Base-by-base conservation (phyloP, 2,888 invertebrate genomes). In the Argyresthia goedartella region DNA sequence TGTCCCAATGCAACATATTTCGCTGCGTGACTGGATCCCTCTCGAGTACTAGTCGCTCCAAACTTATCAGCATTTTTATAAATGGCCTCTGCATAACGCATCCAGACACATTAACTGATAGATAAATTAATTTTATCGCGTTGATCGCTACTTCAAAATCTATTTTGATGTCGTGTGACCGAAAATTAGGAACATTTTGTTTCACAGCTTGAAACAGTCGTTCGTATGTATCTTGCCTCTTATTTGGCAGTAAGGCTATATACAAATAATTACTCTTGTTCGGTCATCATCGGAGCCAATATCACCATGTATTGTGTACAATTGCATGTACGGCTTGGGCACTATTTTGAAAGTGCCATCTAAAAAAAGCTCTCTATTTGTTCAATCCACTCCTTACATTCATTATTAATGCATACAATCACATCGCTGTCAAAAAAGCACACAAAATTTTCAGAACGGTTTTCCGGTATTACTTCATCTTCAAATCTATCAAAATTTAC, bases 231-330 rank as follows among this genome's bases (percentile, higher is more conserved):
- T 49, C 11, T 39, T 14, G 13, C 9, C 15, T 9, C 15, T 49
- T 49, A 15, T 49, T 39, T 14, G 39, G 36, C 15, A 49, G 36
- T 49, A 49, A 49, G 11, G 49, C 49, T 39, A 49, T 13, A 49
- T 49, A 15, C 36, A 49, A 9, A 39, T 36, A 39, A 49, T 15
- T 13, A 49, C 33, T 41, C n/a, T 49, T 8, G 49, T 49, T 9
- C 16, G 10, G 11, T 49, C 42, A 15, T 14, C 49, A 36, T 36
- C 39, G n/a, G 39, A 39, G 14, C 49, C 49, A 39, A 49, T 49
- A 49, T 49, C 49, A 15, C 14, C 36, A 39, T 49, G 41, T 15
- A 49, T 15, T 8, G 49, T 49, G 15, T 49, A 41, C 25, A 49
- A 36, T 49, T 49, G 49, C n/a, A 13, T 39, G 39, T 39, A 49